Evolutionary conservation across 2,797 vertebrate genomes (phyloP).

Genomic region (Tarsius wallacei): DNA sequence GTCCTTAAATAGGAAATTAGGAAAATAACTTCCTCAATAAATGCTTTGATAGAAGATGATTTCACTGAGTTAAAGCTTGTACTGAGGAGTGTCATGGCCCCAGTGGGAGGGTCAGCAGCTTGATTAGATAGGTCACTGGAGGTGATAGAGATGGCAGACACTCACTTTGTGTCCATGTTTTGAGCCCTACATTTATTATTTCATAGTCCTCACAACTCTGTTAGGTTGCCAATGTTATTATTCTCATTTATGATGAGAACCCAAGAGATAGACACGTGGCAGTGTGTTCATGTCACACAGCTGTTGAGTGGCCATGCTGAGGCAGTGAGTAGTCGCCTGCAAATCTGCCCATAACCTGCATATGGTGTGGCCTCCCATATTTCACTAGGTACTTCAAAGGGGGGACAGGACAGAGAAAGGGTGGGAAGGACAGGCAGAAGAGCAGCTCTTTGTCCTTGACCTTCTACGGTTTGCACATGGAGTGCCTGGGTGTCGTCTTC

Average conservation of each 20-base stretch:
- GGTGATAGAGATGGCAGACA: not conserved
- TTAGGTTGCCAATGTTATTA: not conserved
- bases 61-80: slow-evolving; percentile 54
- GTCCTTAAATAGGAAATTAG: slow-evolving; percentile 85
- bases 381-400: too few relatives aligned
- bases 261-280: not conserved
- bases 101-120: not conserved
- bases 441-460: not conserved
- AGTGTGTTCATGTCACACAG: not conserved
- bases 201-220: not conserved
- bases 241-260: slow-evolving; percentile 10
- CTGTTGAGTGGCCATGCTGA: not conserved
- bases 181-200: not conserved
- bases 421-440: not conserved
- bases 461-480: not conserved
- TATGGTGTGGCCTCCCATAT: not conserved
- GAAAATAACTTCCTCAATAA: slow-evolving; percentile 72
- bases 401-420: not conserved
- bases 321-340: not conserved
- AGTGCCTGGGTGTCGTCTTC: not conserved
- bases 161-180: not conserved
- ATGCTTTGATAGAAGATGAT: slow-evolving; percentile 70
- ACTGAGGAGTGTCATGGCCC: slow-evolving; percentile 17
- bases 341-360: not conserved
- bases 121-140: not conserved